Evolutionary conservation across 2,113 vertebrate genomes (phyloP).

Genomic region (Castor canadensis): DNA sequence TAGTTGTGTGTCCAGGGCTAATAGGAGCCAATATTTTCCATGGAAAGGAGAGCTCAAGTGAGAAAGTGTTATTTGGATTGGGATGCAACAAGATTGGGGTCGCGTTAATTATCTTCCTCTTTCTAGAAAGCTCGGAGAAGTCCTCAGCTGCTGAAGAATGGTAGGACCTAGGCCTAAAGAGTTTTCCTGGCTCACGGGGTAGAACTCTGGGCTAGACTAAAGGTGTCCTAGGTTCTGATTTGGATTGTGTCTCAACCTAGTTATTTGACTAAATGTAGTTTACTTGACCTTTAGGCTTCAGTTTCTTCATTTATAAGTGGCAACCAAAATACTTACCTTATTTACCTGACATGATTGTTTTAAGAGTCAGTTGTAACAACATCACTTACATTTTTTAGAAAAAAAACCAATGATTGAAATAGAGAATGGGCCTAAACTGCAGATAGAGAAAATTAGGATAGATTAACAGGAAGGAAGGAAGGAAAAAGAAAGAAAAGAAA

Average conservation of each 20-base stretch:
- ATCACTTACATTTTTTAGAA: background rate
- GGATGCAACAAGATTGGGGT: background rate
- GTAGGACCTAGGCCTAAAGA: background rate
- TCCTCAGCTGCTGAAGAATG: background rate
- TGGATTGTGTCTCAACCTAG: background rate
- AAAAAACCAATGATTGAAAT: background rate
- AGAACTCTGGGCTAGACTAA: background rate
- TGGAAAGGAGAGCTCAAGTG: background rate
- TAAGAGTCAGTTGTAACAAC: background rate
- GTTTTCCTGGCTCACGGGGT: background rate
- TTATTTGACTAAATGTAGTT: background rate
- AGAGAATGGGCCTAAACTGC: background rate
- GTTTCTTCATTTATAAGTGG: background rate
- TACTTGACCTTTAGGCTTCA: background rate
- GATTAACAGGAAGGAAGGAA: background rate
- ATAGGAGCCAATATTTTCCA: background rate
- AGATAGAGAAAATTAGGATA: background rate
- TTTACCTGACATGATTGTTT: background rate
- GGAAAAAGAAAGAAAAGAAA: background rate
- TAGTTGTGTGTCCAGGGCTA: background rate
- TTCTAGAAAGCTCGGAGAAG: background rate
- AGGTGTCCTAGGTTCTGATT: background rate
- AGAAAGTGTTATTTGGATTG: background rate
- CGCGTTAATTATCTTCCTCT: background rate
- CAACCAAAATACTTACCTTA: background rate